Evolutionary conservation across 2,113 vertebrate genomes (phyloP), one percentile per base, ranked within the genome.

Genomic region (Sorex araneus): DNA sequence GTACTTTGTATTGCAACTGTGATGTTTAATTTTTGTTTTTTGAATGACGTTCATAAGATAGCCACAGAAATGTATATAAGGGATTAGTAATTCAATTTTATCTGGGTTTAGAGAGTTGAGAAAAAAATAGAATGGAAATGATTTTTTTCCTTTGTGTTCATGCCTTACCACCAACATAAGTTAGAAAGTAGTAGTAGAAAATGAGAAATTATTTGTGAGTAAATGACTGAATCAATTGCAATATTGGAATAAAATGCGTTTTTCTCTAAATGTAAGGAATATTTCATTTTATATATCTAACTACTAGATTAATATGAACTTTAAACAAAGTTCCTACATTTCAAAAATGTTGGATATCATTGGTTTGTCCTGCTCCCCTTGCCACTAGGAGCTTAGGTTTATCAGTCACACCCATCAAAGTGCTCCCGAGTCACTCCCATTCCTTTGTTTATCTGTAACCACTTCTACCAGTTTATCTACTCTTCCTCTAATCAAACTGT

Each of bases 131-230:
- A 91, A 60, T 40, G 6, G 19, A 84, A 21, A 36, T 47, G 30
- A 64, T 85, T 12, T 1, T 16, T 91, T 74, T 43, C 8, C 11
- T 70, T 66, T 63, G 8, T 5, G 16, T 91, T 8, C 9, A n/a
- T 36, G 40, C 67, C 73, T 82, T 79, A 2, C 16, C 12, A 91
- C 4, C 21, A 21, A 70, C 67, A 9, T 71, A 81, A 66, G 15
- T 60, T 60, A 60, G 57, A 19, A 23, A 75, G 13, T 21, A 45
- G 15, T 2, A 81, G 32, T 66, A 76, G 11, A 11, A 45, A 76
- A 45, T n/a, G 16, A 88, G 19, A 13, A 82, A 45, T 78, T 78
- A 91, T 27, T 91, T 90, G 79, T 75, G 19, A 64, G 13, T 84
- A 84, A 87, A 79, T 71, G 21, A 91, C 40, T 19, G 2, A 27